Evolutionary conservation across 23 tunicate species (phyloP).

Genomic region (Halocynthia roretzi): DNA sequence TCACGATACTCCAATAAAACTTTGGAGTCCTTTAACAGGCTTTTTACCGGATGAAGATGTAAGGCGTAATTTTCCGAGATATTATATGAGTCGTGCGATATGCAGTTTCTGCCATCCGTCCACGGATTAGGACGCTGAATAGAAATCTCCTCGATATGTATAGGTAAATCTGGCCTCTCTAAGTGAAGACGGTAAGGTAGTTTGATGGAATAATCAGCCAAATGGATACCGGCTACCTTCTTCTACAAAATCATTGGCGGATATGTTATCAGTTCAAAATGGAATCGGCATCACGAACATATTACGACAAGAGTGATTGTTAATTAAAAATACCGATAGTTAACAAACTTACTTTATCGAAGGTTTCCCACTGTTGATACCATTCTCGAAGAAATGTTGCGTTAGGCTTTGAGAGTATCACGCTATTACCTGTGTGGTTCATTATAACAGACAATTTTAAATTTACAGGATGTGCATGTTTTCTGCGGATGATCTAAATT

Average conservation of each 20-base stretch:
- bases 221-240: not conserved
- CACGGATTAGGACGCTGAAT: constrained; percentile 35
- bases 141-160: constrained; percentile 14
- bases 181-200: not conserved
- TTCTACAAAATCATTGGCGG: not conserved
- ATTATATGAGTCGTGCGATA: constrained; percentile 10
- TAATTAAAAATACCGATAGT: not conserved
- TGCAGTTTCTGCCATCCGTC: constrained; percentile 23
- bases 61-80: constrained; percentile 20
- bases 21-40: not conserved
- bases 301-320: not conserved
- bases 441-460: not conserved
- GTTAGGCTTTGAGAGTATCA: constrained; percentile 8
- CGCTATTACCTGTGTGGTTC: constrained; percentile 19
- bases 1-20: constrained; percentile 1
- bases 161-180: constrained; percentile 17
- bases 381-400: constrained; percentile 10
- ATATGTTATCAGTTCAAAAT: not conserved
- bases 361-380: not conserved
- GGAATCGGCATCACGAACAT: not conserved
- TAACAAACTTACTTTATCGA: constrained; percentile 6
- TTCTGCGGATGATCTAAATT: not conserved
- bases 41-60: constrained; percentile 25
- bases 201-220: constrained; percentile 15
- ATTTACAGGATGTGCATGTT: not conserved